These are phyloP conservation scores for Dryobota labecula DNA, from an alignment of 2,888 invertebrate genomes.

Conservation along the genomic window DNA sequence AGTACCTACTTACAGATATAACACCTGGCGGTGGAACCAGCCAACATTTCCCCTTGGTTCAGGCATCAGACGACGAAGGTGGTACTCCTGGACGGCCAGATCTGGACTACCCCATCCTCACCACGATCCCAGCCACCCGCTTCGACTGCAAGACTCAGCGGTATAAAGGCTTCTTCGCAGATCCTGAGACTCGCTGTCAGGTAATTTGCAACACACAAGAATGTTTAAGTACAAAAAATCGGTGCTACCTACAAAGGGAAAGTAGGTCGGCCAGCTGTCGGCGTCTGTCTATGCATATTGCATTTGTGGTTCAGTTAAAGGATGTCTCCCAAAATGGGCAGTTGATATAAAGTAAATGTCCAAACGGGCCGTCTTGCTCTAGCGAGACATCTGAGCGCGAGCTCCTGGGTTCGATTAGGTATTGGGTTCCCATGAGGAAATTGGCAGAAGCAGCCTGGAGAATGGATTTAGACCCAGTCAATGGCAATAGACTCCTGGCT, in stretches of 20 bases:
- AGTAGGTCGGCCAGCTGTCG: conserved; percentile 66
- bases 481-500: background rate
- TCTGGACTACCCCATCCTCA: conserved; percentile 95
- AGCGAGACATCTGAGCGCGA: background rate
- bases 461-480: background rate
- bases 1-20: conserved; percentile 71
- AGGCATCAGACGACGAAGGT: conserved; percentile 89
- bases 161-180: conserved; percentile 97
- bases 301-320: conserved; percentile 65
- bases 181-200: conserved; percentile 96
- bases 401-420: background rate
- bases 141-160: conserved; percentile 96
- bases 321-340: conserved; percentile 62
- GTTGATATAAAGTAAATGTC: conserved; percentile 39
- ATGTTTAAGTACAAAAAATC: conserved; percentile 58
- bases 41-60: conserved; percentile 83
- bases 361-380: conserved; percentile 5
- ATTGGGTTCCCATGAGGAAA: background rate
- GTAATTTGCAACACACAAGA: conserved; percentile 72
- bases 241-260: conserved; percentile 54
- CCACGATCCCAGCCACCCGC: conserved; percentile 93
- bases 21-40: conserved; percentile 75
- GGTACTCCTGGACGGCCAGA: conserved; percentile 93
- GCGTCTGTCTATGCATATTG: conserved; percentile 58
- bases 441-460: background rate